Evolutionary conservation across 2,113 vertebrate species (phyloP).

Genomic region (Neomonachus schauinslandi): DNA sequence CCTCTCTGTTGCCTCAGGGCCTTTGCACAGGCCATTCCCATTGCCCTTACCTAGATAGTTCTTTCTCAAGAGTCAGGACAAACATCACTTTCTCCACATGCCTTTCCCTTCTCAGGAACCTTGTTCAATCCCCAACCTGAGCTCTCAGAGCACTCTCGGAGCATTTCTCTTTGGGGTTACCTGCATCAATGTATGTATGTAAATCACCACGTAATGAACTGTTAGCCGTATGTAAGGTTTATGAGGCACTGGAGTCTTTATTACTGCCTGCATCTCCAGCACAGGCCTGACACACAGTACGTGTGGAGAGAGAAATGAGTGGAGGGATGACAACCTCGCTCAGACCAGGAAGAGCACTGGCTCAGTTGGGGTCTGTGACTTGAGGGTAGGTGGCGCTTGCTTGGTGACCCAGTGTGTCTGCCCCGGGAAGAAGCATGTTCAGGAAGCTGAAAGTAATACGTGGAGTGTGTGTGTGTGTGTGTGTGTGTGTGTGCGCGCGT

Average conservation of each 20-base stretch:
- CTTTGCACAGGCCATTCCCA: not conserved
- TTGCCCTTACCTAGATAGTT: not conserved
- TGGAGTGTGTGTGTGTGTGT: too few species aligned
- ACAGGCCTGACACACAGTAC: not conserved
- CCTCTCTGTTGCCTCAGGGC: not conserved
- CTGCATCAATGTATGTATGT: not conserved
- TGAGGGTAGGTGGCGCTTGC: not conserved
- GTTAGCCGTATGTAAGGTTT: not conserved
- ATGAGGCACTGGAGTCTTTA: not conserved
- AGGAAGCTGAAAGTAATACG: not conserved
- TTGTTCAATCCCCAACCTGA: not conserved
- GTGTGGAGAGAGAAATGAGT: too few species aligned
- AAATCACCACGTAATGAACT: not conserved
- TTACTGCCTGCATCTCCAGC: not conserved
- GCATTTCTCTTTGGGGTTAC: not conserved
- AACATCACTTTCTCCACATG: not conserved
- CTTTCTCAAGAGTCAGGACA: not conserved
- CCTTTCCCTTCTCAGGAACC: not conserved
- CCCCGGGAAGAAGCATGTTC: not conserved
- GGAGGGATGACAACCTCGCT: not conserved
- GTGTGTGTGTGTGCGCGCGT: not conserved
- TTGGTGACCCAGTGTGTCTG: not conserved
- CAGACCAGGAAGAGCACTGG: not conserved
- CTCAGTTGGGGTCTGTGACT: not conserved
- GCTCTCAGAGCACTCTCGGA: not conserved